Conservation (phyloP, 2,113 vertebrate genomes). For the Triplophysa rosa region DNA sequence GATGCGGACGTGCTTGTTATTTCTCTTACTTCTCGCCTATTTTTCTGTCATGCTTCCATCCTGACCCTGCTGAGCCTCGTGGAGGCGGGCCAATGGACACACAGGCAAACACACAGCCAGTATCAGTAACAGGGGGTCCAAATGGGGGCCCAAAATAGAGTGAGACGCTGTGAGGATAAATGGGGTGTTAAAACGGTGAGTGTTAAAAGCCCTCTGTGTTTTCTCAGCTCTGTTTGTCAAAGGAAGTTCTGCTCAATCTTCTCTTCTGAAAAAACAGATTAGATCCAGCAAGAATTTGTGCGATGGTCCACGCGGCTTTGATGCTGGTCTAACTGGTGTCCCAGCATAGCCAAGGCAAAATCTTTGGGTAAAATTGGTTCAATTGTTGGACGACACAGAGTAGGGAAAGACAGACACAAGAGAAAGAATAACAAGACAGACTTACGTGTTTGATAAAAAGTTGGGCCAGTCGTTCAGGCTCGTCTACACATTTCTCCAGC, state of each 20-base stretch:
- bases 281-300: no score
- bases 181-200: conserved; percentile 43
- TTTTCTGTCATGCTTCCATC: conserved; percentile 60
- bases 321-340: no score
- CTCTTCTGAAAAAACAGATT: background rate
- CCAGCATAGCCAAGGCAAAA: no score
- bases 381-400: background rate
- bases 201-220: conserved; percentile 46
- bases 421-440: conserved; percentile 33
- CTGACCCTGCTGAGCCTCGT: conserved; percentile 55
- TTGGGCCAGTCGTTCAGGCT: conserved; percentile 87
- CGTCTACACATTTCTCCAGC: conserved; percentile 83
- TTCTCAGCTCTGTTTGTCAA: conserved; percentile 60
- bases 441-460: conserved; percentile 94
- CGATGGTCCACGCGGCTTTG: no score
- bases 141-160: conserved; percentile 38
- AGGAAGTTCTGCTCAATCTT: conserved; percentile 34
- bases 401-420: background rate
- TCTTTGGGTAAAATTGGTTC: no score
- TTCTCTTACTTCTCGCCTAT: conserved; percentile 59
- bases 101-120: conserved; percentile 17
- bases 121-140: conserved; percentile 59
- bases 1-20: conserved; percentile 56
- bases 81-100: conserved; percentile 50
- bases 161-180: conserved; percentile 55